These are phyloP conservation scores for Riparia riparia DNA, from an alignment of 2,113 vertebrate species.

Conservation along the genomic window DNA sequence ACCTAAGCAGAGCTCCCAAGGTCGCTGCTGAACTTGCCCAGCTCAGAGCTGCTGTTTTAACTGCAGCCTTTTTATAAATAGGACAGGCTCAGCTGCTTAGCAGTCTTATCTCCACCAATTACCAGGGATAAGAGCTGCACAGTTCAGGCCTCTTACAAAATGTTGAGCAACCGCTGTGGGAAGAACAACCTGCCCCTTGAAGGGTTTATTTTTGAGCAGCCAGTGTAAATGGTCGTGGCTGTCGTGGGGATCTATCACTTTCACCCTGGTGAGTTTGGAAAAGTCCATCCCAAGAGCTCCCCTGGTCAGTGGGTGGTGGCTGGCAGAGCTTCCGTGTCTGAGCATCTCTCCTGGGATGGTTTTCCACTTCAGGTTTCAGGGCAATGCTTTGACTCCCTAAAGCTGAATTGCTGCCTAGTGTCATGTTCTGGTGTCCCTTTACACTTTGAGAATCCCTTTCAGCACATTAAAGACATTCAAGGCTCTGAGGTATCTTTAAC, in stretches of 20 bases:
- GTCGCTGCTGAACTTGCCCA: neutral
- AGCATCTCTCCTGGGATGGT: neutral
- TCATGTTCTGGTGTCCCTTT: neutral
- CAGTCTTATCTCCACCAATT: constrained; percentile 20
- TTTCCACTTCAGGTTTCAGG: neutral
- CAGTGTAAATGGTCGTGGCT: neutral
- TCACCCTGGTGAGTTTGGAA: neutral
- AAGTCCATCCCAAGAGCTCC: neutral
- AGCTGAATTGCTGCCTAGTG: neutral
- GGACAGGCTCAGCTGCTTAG: constrained; percentile 50
- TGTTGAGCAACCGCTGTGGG: neutral
- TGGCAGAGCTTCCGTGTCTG: fast-evolving
- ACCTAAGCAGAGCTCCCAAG: neutral
- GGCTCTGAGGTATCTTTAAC: neutral
- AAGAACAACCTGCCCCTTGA: neutral
- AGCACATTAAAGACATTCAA: neutral
- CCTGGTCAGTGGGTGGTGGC: neutral
- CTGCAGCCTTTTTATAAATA: constrained; percentile 60
- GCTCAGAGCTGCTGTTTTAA: constrained; percentile 13
- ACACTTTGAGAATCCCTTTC: neutral
- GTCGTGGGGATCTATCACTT: neutral
- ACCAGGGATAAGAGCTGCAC: constrained; percentile 28
- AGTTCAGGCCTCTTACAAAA: constrained; percentile 18
- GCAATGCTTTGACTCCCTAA: neutral
- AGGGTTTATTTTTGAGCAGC: neutral